These are phyloP conservation scores for Haliclystus octoradiatus DNA, from an alignment of 30 jellyfish, hydroid and myxozoan genomes.

Conservation along the genomic window DNA sequence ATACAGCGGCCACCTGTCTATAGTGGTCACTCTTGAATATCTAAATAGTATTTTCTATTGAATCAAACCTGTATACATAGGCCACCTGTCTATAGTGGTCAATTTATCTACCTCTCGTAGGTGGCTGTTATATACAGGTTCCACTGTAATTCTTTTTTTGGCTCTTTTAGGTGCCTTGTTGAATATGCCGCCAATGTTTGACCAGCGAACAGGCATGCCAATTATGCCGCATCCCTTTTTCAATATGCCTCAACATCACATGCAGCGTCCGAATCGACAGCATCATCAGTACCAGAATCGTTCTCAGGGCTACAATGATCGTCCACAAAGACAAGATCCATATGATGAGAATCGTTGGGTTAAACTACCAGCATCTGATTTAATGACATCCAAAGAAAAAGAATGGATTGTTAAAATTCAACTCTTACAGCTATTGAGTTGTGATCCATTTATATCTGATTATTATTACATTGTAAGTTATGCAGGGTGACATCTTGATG, in stretches of 20 bases:
- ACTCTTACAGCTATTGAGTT: slow-evolving; percentile 59
- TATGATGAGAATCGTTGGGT: slow-evolving; percentile 25
- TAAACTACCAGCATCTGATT: slow-evolving; percentile 61
- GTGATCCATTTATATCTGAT: slow-evolving; percentile 60
- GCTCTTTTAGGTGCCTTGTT: not conserved
- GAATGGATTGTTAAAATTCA: slow-evolving; percentile 90
- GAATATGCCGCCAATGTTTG: not conserved
- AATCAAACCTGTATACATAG: not conserved
- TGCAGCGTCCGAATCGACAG: slow-evolving; percentile 6
- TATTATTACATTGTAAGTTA: slow-evolving; percentile 72
- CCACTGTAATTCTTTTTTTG: not conserved
- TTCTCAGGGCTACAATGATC: slow-evolving; percentile 1
- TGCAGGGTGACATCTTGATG: no score
- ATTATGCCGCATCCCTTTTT: not conserved
- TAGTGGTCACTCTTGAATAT: not conserved
- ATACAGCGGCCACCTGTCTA: not conserved
- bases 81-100: not conserved
- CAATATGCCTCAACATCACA: not conserved
- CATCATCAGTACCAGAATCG: slow-evolving; percentile 5
- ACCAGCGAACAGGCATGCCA: not conserved
- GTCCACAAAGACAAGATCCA: not conserved
- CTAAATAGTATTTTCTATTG: not conserved
- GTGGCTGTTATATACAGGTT: not conserved
- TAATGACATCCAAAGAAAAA: slow-evolving; percentile 87
- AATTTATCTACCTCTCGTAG: not conserved